phyloP scores from a whole-genome alignment of 2,888 invertebrate species.

The Helleia helle region DNA sequence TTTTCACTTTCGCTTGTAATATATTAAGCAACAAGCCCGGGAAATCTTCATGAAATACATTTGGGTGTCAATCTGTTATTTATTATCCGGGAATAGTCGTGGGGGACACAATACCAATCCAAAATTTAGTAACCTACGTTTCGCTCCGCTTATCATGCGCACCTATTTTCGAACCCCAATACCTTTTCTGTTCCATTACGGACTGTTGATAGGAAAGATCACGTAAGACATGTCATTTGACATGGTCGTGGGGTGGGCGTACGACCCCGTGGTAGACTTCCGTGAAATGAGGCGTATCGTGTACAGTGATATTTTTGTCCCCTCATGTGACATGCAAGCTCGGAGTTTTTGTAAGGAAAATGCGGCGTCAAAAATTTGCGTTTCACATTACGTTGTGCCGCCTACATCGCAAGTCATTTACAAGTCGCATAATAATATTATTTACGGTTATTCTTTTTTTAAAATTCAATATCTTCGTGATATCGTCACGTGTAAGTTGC shows the following conservation, averaged over 20 bases:
- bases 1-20: conserved; percentile 34
- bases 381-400: not conserved
- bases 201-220: no score
- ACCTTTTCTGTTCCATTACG: conserved; percentile 32
- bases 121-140: conserved; percentile 61
- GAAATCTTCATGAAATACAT: conserved; percentile 60
- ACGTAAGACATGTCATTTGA: no score
- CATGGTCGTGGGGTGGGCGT: no score
- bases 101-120: conserved; percentile 61
- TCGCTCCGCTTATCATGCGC: conserved; percentile 45
- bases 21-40: conserved; percentile 27
- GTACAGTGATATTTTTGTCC: conserved; percentile 47
- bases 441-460: conserved; percentile 4
- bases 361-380: conserved; percentile 10
- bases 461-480: conserved; percentile 11
- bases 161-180: conserved; percentile 46
- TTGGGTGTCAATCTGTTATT: conserved; percentile 71
- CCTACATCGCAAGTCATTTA: conserved; percentile 5
- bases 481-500: not conserved
- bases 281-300: conserved; percentile 55
- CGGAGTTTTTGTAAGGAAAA: conserved; percentile 26
- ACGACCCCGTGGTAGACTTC: conserved; percentile 50
- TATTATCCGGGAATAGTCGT: conserved; percentile 70
- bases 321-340: conserved; percentile 43
- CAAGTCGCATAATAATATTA: conserved; percentile 4